Percentiles rank a stretch among this genome's conserved stretches.
These are phyloP conservation scores for Glaucopsyche alexis DNA, from an alignment of 2,888 invertebrate species.

Conservation along the genomic window DNA sequence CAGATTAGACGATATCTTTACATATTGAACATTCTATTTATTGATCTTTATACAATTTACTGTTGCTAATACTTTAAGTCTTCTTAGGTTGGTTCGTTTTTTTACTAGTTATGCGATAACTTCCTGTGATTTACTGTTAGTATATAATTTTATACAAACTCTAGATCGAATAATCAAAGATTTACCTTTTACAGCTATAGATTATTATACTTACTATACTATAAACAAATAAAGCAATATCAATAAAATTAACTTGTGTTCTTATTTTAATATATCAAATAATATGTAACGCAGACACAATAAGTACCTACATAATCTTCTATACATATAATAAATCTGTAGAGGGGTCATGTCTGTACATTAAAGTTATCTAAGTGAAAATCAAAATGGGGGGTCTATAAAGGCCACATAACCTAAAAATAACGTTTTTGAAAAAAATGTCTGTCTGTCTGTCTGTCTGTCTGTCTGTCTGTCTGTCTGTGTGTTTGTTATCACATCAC, in stretches of 20 bases:
- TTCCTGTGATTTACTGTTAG: slow-evolving; percentile 76
- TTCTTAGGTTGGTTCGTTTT: slow-evolving; percentile 54
- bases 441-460: too few relatives aligned
- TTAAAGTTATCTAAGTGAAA: too few relatives aligned
- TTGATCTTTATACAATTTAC: slow-evolving; percentile 51
- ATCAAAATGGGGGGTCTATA: too few relatives aligned
- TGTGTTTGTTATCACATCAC: too few relatives aligned
- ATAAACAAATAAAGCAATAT: slow-evolving; percentile 66
- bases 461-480: too few relatives aligned
- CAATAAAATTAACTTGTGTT: slow-evolving; percentile 40
- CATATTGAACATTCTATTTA: slow-evolving; percentile 27
- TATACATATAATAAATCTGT: too few relatives aligned
- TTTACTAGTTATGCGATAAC: slow-evolving; percentile 63
- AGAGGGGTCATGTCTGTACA: too few relatives aligned
- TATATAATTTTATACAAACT: slow-evolving; percentile 70
- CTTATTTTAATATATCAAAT: neutral
- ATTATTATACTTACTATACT: slow-evolving; percentile 53
- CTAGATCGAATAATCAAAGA: slow-evolving; percentile 66
- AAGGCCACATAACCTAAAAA: too few relatives aligned
- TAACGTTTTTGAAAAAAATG: too few relatives aligned
- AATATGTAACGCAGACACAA: too few relatives aligned
- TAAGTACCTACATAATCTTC: too few relatives aligned
- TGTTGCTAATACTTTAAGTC: slow-evolving; percentile 40
- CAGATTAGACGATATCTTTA: slow-evolving; percentile 16
- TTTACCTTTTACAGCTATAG: slow-evolving; percentile 71